Percentiles rank a stretch among this genome's conserved stretches.
Conservation (phyloP, 2,888 invertebrate species). For the Dynastes grantii region DNA sequence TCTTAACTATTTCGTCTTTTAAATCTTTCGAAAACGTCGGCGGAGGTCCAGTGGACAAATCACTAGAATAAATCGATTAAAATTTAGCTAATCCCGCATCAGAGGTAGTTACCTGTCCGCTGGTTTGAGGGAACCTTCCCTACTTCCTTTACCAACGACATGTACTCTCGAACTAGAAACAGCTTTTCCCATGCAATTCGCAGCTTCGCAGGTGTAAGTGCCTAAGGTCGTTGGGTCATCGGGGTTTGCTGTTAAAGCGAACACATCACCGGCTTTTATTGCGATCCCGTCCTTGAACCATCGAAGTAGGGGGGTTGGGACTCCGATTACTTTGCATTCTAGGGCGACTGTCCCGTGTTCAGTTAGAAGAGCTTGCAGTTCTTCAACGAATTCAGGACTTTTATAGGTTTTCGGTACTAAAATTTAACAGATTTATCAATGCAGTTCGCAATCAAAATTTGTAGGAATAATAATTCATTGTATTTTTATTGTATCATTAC, state of each 20-base stretch:
- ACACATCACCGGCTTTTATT: slow-evolving; percentile 92
- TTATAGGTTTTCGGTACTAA: slow-evolving; percentile 91
- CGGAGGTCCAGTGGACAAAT: slow-evolving; percentile 76
- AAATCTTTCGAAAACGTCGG: slow-evolving; percentile 86
- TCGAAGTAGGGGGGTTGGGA: slow-evolving; percentile 82
- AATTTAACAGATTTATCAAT: too few species aligned
- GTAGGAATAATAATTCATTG: too few species aligned
- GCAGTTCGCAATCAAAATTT: too few species aligned
- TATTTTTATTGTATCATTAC: too few species aligned
- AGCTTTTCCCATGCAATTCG: slow-evolving; percentile 90
- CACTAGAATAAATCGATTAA: slow-evolving; percentile 44
- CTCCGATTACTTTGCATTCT: slow-evolving; percentile 93
- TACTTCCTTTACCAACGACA: slow-evolving; percentile 82
- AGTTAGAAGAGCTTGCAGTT: slow-evolving; percentile 86
- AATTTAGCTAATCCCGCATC: neutral
- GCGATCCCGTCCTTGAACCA: slow-evolving; percentile 91
- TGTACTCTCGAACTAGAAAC: slow-evolving; percentile 89
- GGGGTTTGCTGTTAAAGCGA: slow-evolving; percentile 87
- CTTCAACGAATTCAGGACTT: slow-evolving; percentile 89
- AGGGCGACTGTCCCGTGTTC: slow-evolving; percentile 92
- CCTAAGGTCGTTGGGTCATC: slow-evolving; percentile 90
- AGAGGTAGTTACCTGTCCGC: slow-evolving; percentile 74
- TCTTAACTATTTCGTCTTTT: slow-evolving; percentile 82
- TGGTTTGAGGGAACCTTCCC: slow-evolving; percentile 80
- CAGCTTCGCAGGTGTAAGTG: slow-evolving; percentile 90